Base-by-base conservation (phyloP, 2,113 vertebrate genomes). In the Anser cygnoides region DNA sequence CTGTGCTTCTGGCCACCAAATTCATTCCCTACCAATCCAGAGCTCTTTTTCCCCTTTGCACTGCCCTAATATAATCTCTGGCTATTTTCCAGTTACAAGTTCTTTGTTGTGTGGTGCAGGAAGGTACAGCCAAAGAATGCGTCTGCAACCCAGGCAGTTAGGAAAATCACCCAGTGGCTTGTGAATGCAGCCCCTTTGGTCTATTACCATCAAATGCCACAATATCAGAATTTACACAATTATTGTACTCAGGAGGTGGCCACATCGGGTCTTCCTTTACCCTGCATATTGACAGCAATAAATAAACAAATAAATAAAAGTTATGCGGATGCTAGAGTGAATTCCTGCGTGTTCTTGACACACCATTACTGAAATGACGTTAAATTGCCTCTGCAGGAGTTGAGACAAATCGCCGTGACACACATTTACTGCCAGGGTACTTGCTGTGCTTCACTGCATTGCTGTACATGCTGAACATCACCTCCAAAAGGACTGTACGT, bases 261-360 rank as follows among this genome's bases (percentile, higher is more conserved):
- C 75, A 55, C 68, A 75, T 66, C 13, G 11, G 59, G 74, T 96
- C 91, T 90, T 92, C 91, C 87, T 96, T 96, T 86, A 92, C 75
- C 78, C 65, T 97, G 84, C 70, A 85, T 94, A 89, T 91, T 85
- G 71, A 95, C 78, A 96, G 94, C 93, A 96, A 93, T 96, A 94
- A 80, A 85, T 73, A 93, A 95, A 85, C 71, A 93, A 80, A 85
- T 73, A 92, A 95, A 91, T 95, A 91, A 94, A 95, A 82, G 46
- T 87, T 86, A 81, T 11, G 44, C 75, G 85, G 78, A 87, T 81
- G 37, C 58, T 57, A 46, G 84, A 90, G 61, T 46, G 61, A 91
- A 72, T 80, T 88, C 19, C 25, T 72, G 55, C 62, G 79, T 93
- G 61, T 90, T 90, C 72, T 89, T 92, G 58, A 49, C 82, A 62